These are phyloP conservation scores for Riparia riparia DNA, from an alignment of 2,113 vertebrate species.

Conservation along the genomic window DNA sequence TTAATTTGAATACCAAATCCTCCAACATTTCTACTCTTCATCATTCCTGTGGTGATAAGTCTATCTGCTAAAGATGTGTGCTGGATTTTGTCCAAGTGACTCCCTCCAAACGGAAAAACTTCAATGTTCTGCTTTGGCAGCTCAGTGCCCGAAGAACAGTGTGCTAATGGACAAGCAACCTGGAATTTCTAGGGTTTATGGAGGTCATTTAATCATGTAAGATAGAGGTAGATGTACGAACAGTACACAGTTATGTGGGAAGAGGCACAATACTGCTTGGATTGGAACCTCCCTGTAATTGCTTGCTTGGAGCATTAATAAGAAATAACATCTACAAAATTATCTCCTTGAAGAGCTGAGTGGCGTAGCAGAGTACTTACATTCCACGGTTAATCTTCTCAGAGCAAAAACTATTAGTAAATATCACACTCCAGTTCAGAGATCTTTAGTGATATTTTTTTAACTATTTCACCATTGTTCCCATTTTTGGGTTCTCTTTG, in stretches of 20 bases:
- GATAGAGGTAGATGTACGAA: background rate
- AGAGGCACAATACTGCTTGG: constrained; percentile 10
- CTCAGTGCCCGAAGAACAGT: background rate
- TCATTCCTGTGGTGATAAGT: background rate
- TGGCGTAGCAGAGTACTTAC: background rate
- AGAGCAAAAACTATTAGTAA: background rate
- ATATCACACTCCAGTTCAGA: background rate
- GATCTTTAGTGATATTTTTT: background rate
- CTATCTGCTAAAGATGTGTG: background rate
- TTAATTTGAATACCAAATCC: background rate
- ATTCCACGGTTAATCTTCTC: background rate
- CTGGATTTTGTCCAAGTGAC: background rate
- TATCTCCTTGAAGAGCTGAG: background rate
- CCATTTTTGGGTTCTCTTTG: background rate
- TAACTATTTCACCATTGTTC: background rate
- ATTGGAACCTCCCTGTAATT: constrained; percentile 23
- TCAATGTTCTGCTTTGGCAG: constrained; percentile 10
- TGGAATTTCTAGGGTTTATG: constrained; percentile 17
- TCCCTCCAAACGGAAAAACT: constrained; percentile 40
- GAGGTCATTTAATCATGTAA: constrained; percentile 22
- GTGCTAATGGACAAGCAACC: constrained; percentile 24
- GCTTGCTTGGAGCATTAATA: constrained; percentile 9
- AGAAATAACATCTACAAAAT: constrained; percentile 32
- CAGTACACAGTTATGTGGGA: background rate
- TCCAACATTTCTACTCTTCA: background rate